These are phyloP conservation scores for Diadophis punctatus DNA, from an alignment of 2,113 vertebrate species.

Conservation along the genomic window DNA sequence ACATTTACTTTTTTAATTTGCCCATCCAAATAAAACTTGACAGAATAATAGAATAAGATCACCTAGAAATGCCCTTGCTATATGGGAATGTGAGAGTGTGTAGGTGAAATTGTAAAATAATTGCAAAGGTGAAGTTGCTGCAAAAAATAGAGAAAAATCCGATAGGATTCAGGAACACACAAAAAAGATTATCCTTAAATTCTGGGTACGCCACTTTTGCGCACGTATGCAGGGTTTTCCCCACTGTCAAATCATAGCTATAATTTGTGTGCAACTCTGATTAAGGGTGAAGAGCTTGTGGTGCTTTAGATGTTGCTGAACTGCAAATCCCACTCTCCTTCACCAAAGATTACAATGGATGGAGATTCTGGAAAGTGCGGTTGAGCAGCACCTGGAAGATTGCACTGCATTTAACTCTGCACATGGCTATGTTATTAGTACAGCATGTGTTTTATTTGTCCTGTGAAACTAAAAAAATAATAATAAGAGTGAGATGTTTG, in stretches of 20 bases:
- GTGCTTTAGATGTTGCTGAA: background rate
- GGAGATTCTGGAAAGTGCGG: background rate
- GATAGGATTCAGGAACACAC: background rate
- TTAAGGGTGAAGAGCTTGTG: background rate
- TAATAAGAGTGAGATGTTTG: background rate
- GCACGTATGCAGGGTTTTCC: background rate
- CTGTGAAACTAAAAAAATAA: background rate
- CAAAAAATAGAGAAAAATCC: background rate
- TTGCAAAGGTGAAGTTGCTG: background rate
- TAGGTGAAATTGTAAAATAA: background rate
- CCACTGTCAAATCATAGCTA: background rate
- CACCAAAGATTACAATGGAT: background rate
- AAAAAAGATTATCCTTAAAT: background rate
- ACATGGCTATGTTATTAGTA: background rate
- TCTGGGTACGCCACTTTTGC: background rate
- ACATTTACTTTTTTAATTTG: background rate
- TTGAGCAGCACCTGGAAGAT: background rate
- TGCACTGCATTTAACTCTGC: background rate
- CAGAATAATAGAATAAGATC: background rate
- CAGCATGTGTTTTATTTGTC: background rate
- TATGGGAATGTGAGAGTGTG: background rate
- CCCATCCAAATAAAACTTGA: background rate
- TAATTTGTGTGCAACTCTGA: background rate
- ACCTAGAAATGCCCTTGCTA: background rate
- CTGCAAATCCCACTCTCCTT: background rate